A percentile compares a stretch with the other conserved stretches of the same genome.
These are phyloP conservation scores for Alligator sinensis DNA, from an alignment of 2,113 vertebrate species.

Conservation along the genomic window DNA sequence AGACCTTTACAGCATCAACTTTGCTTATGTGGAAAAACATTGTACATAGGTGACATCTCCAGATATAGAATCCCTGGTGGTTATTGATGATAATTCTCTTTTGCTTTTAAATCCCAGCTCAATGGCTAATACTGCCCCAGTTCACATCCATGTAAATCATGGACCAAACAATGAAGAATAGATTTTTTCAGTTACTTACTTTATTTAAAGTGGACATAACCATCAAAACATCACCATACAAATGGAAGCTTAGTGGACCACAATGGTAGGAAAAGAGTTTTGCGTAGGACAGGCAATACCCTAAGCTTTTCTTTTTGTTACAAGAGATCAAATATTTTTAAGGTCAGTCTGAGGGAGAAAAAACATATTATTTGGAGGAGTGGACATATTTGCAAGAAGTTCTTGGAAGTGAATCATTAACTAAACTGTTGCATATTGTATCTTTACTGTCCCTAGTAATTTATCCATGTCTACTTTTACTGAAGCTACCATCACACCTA, in stretches of 20 bases:
- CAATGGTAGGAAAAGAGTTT: not conserved
- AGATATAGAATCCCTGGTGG: not conserved
- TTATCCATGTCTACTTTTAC: not conserved
- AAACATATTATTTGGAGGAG: not conserved
- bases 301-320: not conserved
- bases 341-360: not conserved
- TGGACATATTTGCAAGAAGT: not conserved
- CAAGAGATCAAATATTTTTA: not conserved
- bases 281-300: accelerated
- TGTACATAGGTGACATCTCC: not conserved
- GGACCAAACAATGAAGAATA: accelerated
- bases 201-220: not conserved
- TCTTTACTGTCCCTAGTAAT: not conserved
- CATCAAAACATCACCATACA: not conserved
- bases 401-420: not conserved
- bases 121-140: not conserved
- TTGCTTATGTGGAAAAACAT: too few species aligned
- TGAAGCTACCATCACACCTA: not conserved
- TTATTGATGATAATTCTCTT: not conserved
- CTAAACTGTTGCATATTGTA: not conserved
- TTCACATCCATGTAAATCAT: not conserved
- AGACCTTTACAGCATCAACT: not conserved
- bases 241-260: not conserved
- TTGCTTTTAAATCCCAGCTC: not conserved
- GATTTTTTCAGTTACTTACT: accelerated